Percentiles rank a stretch among this genome's conserved stretches.
Conservation (phyloP, 1,140 invertebrate genomes). For the Triops cancriformis region DNA sequence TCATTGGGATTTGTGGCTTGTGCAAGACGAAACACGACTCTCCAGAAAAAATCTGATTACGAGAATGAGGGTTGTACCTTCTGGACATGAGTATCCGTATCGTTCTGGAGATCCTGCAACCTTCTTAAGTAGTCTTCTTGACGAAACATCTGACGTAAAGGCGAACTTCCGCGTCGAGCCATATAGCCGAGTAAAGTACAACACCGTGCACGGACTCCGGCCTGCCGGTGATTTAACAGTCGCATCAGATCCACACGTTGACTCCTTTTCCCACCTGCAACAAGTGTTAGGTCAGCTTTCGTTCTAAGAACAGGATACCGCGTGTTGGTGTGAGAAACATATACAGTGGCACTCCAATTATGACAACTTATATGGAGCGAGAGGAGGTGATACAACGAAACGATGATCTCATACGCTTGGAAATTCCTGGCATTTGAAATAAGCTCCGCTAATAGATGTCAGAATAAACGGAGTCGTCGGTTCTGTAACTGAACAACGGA, state of each 20-base stretch:
- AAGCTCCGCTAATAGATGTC: no score
- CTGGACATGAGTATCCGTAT: not conserved
- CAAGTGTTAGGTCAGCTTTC: not conserved
- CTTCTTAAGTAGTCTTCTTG: not conserved
- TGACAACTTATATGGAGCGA: no score
- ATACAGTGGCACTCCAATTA: no score
- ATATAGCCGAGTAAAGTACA: slow-evolving; percentile 23
- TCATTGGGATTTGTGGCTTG: no score
- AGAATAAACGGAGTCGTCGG: no score
- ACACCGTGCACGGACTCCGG: slow-evolving; percentile 22
- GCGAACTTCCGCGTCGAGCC: not conserved
- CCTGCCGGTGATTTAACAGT: slow-evolving; percentile 20
- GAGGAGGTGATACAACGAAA: no score
- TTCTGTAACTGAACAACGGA: no score
- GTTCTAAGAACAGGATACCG: not conserved
- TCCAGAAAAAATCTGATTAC: not conserved
- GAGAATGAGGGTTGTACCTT: not conserved
- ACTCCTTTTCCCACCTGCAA: not conserved
- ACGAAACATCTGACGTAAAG: not conserved
- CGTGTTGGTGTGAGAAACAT: no score
- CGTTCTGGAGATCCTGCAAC: not conserved
- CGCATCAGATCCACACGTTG: slow-evolving; percentile 22
- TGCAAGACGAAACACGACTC: no score
- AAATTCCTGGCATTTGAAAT: no score
- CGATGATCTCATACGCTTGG: no score